Conservation (phyloP, 1,140 invertebrate species). For the Forficula auricularia region DNA sequence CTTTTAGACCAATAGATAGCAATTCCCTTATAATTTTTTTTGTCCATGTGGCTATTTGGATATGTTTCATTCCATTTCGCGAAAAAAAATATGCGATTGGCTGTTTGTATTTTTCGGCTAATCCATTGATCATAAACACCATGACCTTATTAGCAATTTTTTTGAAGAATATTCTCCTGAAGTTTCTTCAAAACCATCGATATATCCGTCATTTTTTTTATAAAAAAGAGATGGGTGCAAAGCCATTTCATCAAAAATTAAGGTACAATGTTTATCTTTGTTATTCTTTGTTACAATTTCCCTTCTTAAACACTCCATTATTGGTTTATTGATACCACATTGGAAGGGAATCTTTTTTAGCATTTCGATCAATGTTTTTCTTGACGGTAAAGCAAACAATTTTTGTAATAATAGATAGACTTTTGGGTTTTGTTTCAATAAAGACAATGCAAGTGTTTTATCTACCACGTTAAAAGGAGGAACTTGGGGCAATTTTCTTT, state of each 20-base stretch:
- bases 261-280: conserved; percentile 17
- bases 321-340: conserved; percentile 17
- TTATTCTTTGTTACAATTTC: conserved; percentile 13
- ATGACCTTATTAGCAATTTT: conserved; percentile 19
- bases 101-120: conserved; percentile 18
- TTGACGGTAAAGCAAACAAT: conserved; percentile 12
- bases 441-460: background rate
- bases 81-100: conserved; percentile 17
- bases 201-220: conserved; percentile 13
- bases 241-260: conserved; percentile 23
- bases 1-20: conserved; percentile 4
- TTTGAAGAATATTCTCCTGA: conserved; percentile 10
- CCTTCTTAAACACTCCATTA: conserved; percentile 17
- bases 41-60: background rate
- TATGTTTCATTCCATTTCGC: conserved; percentile 2
- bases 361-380: conserved; percentile 10
- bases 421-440: conserved; percentile 5
- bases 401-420: conserved; percentile 10
- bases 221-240: conserved; percentile 18
- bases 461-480: background rate
- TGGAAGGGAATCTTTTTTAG: conserved; percentile 12
- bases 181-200: conserved; percentile 18
- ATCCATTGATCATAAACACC: conserved; percentile 20
- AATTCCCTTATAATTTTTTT: background rate
- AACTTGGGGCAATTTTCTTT: background rate